Evolutionary conservation across 1,140 invertebrate genomes (phyloP), one percentile per base, ranked within the genome.

Genomic region (Lutraria rhynchaena): DNA sequence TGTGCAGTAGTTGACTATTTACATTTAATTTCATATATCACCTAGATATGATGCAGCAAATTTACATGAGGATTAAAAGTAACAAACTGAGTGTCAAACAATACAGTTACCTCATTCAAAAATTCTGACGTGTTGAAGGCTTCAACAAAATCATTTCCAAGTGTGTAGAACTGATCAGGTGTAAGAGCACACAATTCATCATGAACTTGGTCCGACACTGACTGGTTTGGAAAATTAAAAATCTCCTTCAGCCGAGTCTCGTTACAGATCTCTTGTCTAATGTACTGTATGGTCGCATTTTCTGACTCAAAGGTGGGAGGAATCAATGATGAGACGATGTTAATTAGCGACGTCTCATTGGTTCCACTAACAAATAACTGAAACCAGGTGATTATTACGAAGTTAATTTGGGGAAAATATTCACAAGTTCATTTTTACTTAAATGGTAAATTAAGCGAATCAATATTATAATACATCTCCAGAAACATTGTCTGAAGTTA

Each of bases 111-210:
- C 63, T 67, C 63, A 19, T 67, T n/a, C 17, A 41, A 37, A 57
- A 81, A 73, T 22, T 24, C 70, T 33, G 65, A 19, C 19, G 41
- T 22, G 24, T 81, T 60, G 31, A 81, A 73, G 44, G 73, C 78
- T 22, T 37, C 29, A 0, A 60, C 33, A 65, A 73, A 81, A 24
- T 60, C 46, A 41, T 81, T 33, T 24, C 31, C 55, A 1, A 81
- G 27, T 24, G 24, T 35, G 9, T 53, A 53, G 29, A 73, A 73
- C 46, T 73, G 69, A 22, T 58, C 46, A 4, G 41, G 17, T 1
- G 78, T 58, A n/a, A 81, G 49, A n/a, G 57, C 57, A 65, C 78
- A 81, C 13, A 81, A 37, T 31, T 81, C 78, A 27, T 58, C 69
- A 44, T 81, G 78, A 3, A 81, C 78, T 55, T 51, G 41, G 15